Conservation (phyloP, 2,797 vertebrate species). For the Hydrolagus colliei region DNA sequence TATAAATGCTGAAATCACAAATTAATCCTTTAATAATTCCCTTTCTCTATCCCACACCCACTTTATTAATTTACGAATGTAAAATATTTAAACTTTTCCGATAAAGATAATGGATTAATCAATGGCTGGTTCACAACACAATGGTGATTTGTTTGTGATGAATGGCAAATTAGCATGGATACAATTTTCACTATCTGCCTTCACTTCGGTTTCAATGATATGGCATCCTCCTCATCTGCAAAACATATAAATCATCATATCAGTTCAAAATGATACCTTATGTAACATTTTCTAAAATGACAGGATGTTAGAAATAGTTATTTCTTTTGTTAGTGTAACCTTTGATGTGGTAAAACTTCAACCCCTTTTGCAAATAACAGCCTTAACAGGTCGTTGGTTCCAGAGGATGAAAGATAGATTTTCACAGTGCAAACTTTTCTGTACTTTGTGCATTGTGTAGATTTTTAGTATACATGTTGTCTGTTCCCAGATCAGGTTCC, state of each 20-base stretch:
- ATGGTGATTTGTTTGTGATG: not conserved
- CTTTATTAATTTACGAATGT: not conserved
- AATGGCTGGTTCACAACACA: not conserved
- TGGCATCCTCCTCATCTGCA: not conserved
- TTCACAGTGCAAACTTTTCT: not conserved
- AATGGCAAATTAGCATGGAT: not conserved
- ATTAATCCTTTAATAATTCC: not conserved
- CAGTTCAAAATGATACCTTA: slow-evolving; percentile 11
- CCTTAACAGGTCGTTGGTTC: not conserved
- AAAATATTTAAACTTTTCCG: not conserved
- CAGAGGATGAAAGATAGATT: not conserved
- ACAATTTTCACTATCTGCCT: not conserved
- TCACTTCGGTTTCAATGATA: not conserved
- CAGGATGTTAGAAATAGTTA: not conserved
- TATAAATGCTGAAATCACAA: not conserved
- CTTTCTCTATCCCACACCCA: not conserved
- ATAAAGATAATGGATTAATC: not conserved
- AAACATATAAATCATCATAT: not conserved
- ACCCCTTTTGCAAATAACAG: not conserved
- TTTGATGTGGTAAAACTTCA: slow-evolving; percentile 24
- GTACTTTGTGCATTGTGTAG: not conserved
- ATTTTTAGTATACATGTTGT: not conserved
- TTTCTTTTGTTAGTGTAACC: slow-evolving; percentile 1
- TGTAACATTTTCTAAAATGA: not conserved
- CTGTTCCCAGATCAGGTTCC: not conserved